Conservation (phyloP, 2,797 vertebrate species). For the Meriones psammophilus region DNA sequence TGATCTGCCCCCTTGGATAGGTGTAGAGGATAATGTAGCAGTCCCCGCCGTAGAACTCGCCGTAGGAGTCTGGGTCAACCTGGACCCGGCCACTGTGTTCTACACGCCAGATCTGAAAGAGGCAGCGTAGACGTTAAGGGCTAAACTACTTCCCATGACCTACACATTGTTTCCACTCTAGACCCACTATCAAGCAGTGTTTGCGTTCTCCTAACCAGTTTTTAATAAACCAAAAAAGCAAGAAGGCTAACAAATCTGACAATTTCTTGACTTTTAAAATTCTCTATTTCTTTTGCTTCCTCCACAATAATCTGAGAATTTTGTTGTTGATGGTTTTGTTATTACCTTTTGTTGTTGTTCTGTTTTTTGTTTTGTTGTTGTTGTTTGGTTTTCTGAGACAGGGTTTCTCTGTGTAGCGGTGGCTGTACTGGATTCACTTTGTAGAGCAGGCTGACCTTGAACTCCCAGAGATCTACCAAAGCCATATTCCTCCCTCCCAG, state of each 20-base stretch:
- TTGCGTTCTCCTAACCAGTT: conserved; percentile 34
- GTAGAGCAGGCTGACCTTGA: neutral
- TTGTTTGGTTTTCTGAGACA: too few species aligned
- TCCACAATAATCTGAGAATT: neutral
- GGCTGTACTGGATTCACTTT: too few species aligned
- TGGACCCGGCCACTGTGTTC: conserved; percentile 91
- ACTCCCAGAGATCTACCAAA: neutral
- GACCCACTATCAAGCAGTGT: neutral
- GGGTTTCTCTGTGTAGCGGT: neutral
- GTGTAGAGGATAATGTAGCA: conserved; percentile 97
- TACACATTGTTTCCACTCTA: neutral
- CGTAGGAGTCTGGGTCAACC: conserved; percentile 87
- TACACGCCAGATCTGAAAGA: conserved; percentile 94
- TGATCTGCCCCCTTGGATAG: conserved; percentile 90
- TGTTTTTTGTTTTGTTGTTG: too few species aligned
- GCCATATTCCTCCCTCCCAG: neutral
- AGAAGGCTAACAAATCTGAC: neutral
- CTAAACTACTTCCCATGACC: neutral
- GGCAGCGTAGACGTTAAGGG: neutral
- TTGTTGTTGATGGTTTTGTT: neutral
- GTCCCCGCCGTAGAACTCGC: conserved; percentile 95
- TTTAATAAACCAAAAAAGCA: conserved; percentile 29
- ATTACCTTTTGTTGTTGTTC: neutral
- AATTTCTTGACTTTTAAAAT: conserved; percentile 12
- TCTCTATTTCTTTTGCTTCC: neutral